Evolutionary conservation across 2,888 invertebrate genomes (phyloP), one percentile per base, ranked within the genome.

Genomic region (Andrena minutula): DNA sequence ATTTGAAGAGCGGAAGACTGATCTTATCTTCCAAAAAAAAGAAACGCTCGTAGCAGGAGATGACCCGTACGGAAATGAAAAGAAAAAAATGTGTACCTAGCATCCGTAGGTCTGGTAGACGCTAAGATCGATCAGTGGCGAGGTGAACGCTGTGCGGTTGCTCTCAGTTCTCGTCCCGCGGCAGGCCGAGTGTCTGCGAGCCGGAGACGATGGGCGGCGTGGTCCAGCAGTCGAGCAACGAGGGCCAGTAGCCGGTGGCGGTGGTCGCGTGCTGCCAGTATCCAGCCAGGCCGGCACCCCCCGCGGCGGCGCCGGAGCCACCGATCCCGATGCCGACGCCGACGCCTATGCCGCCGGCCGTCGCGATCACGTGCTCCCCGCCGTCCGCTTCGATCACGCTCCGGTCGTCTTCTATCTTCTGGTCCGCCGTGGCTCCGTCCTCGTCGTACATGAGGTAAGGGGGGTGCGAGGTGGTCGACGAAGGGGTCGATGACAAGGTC

Each of bases 391-490:
- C 87, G 26, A 81, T 75, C 12, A 32, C 74, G 53, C 35, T 65
- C 20, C 84, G 75, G 8, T 91, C 90, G 20, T 87, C 89, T 26
- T 89, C 86, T 32, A 88, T 72, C 65, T 93, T 93, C 60, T 91
- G 92, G 89, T 93, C 93, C 92, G 90, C 91, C 92, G 91, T 88
- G 83, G 90, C 86, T 71, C 91, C 92, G 81, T 93, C 93, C 76
- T 94, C 94, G 85, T 94, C 94, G 85, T 93, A 94, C 74, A 93
- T 91, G 70, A 93, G 89, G 73, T 93, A 94, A 80, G 93, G 90
- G 60, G 91, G 92, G 8, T 93, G 93, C 41, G 94, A 93, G 30
- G 93, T 88, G 85, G 93, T 92, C 75, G 94, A 93, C 75, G 94
- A 93, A 8, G 94, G 92, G 63, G 93, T 93, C 86, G 94, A 93